phyloP scores from a whole-genome alignment of 2,888 invertebrate genomes.

The Pterostichus madidus region DNA sequence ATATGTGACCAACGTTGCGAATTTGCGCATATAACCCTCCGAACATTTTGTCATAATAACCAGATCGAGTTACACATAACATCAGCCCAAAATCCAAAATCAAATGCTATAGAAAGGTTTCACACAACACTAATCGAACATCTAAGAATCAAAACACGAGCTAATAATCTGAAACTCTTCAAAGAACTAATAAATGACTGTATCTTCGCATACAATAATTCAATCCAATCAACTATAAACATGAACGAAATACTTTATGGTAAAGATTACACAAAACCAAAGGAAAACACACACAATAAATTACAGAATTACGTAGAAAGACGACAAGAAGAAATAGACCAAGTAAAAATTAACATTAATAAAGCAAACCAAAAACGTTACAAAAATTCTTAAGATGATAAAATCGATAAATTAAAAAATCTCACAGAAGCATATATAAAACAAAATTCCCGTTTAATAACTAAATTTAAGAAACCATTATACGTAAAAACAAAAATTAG shows the following conservation, averaged over 20 bases:
- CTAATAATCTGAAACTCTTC: too few species aligned
- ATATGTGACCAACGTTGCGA: background rate
- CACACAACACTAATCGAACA: background rate
- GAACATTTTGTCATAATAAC: too few species aligned
- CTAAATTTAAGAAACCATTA: too few species aligned
- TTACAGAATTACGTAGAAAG: constrained; percentile 12
- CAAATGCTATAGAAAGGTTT: background rate
- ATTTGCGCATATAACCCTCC: background rate
- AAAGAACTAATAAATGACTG: too few species aligned
- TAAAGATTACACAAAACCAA: background rate
- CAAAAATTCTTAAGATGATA: background rate
- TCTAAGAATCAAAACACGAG: background rate
- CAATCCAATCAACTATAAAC: background rate
- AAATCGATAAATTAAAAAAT: too few species aligned
- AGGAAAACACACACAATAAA: background rate
- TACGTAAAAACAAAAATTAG: too few species aligned
- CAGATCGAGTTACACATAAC: background rate
- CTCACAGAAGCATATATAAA: too few species aligned
- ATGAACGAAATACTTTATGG: background rate
- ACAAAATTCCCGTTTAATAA: too few species aligned
- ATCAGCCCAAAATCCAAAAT: background rate
- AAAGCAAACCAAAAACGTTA: constrained; percentile 1
- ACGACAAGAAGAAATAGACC: background rate
- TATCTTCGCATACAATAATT: background rate
- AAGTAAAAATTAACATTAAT: background rate